Evolutionary conservation across 2,888 invertebrate genomes (phyloP).

Genomic region (Philhelius pedissequus): DNA sequence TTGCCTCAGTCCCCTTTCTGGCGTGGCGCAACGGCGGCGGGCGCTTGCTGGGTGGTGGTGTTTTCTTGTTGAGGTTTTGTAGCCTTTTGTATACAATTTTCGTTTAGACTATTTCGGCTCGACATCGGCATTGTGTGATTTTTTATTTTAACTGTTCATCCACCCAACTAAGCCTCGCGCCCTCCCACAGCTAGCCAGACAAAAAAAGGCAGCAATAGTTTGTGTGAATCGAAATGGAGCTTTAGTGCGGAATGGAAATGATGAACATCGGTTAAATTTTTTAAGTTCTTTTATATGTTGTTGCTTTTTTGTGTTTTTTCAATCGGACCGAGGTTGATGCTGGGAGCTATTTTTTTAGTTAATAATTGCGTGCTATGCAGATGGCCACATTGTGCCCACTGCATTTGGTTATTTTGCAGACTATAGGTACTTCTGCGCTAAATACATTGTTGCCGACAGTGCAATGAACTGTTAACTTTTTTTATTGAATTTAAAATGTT

Average conservation of each 20-base stretch:
- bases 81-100: slow-evolving; percentile 39
- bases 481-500: background rate
- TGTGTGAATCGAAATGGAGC: slow-evolving; percentile 31
- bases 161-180: background rate
- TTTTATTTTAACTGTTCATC: slow-evolving; percentile 51
- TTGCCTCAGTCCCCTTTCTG: background rate
- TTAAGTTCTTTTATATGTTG: slow-evolving; percentile 37
- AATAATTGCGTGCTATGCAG: slow-evolving; percentile 46
- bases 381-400: slow-evolving; percentile 11
- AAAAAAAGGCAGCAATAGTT: slow-evolving; percentile 39
- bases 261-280: slow-evolving; percentile 61
- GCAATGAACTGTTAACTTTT: slow-evolving; percentile 19
- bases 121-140: slow-evolving; percentile 34
- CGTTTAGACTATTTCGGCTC: slow-evolving; percentile 49
- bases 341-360: slow-evolving; percentile 48
- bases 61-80: slow-evolving; percentile 53
- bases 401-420: slow-evolving; percentile 12
- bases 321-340: slow-evolving; percentile 35
- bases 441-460: background rate
- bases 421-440: background rate
- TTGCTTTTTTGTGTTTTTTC: slow-evolving; percentile 18
- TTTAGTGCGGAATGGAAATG: slow-evolving; percentile 45
- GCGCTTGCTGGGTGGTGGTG: no score
- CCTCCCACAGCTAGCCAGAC: no score
- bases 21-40: no score